These are phyloP conservation scores for Elaphurus davidianus DNA, from an alignment of 2,113 vertebrate genomes.

Conservation along the genomic window DNA sequence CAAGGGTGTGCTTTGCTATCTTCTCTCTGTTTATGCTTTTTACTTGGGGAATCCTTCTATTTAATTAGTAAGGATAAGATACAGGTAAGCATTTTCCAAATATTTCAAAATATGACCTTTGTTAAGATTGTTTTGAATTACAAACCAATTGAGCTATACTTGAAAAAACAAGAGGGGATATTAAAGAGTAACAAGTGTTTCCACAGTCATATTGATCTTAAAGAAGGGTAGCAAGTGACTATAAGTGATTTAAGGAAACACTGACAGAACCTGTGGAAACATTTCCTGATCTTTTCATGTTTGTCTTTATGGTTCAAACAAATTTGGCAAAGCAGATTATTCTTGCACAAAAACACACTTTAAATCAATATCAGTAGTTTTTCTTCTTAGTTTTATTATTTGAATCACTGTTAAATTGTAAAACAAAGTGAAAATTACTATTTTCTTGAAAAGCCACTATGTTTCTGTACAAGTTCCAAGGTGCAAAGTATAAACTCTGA, in stretches of 20 bases:
- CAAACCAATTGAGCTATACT: background rate
- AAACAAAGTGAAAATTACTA: slow-evolving; percentile 2
- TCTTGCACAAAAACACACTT: background rate
- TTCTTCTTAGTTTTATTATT: background rate
- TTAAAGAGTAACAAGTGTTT: background rate
- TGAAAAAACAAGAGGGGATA: background rate
- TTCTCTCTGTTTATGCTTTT: background rate
- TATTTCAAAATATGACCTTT: slow-evolving; percentile 24
- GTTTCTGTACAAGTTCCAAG: background rate
- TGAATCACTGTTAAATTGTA: background rate
- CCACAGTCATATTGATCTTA: background rate
- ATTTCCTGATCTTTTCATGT: background rate
- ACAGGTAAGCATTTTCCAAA: background rate
- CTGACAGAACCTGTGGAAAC: background rate
- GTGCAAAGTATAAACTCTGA: background rate
- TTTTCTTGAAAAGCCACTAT: background rate
- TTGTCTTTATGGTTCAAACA: background rate
- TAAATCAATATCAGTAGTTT: background rate
- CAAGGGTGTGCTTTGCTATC: background rate
- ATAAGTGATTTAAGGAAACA: background rate
- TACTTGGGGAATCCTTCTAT: background rate
- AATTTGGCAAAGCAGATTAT: background rate
- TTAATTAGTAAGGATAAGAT: background rate
- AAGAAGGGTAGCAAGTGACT: background rate
- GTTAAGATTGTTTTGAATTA: background rate